Base-by-base conservation (phyloP, 2,797 vertebrate species). In the Lithobates sylvaticus region DNA sequence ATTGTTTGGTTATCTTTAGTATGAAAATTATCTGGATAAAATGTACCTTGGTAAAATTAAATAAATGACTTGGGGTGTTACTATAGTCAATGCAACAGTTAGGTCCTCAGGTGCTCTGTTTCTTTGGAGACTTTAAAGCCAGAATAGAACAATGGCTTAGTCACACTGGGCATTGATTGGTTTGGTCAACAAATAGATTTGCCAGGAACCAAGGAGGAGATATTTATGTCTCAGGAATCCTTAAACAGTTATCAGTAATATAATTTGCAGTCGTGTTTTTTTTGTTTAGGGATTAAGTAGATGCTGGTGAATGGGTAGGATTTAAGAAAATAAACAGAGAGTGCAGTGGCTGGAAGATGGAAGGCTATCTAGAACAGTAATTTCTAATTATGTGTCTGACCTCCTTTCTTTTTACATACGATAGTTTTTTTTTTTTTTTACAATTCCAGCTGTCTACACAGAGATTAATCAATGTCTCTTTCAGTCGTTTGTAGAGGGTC, bases 351-450 rank as follows among this genome's bases (percentile, higher is more conserved):
- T 67, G 9, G 65, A 67, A 67, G 65, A n/a, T n/a, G 27, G 26
- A 3, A 26, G 65, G 26, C 13, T 67, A 67, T 67, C 65, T 67
- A 26, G 65, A 67, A 67, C 65, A 67, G n/a, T 67, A 27, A 67
- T 67, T 67, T 67, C 65, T 67, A 67, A 67, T 67, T 67, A 67
- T 67, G 65, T 29, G 65, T 10, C 26, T 67, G 65, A 67, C 65
- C 26, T 67, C 65, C 65, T 67, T 67, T 67, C n/a, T 61, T 61
- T 23, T 61, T 61, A 9, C 21, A 23, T 7, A 23, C 21, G 2
- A 6, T 21, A 58, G 18, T 18, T 58, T 58, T 58, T 58, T 50
- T 21, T 58, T 58, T 23, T 61, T 61, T 5, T 61, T 61, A 23
- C 54, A 61, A 61, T 61, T 61, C 54, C 54, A 61, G 54, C 54